Percentiles rank a stretch among this genome's conserved stretches.
These are phyloP conservation scores for Cherax quadricarinatus DNA, from an alignment of 1,140 invertebrate species.

Conservation along the genomic window DNA sequence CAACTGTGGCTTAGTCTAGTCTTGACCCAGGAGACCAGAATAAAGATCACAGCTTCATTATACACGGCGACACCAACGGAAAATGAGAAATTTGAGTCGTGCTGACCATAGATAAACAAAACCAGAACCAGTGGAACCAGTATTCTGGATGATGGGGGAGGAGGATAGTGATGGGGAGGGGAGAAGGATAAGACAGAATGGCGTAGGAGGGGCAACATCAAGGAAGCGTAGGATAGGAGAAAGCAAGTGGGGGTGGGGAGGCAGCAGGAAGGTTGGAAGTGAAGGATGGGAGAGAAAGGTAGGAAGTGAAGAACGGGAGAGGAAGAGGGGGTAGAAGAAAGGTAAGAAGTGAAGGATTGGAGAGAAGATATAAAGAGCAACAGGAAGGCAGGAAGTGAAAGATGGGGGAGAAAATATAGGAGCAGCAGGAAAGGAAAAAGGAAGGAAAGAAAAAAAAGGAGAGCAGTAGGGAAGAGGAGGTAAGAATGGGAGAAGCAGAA, in stretches of 20 bases:
- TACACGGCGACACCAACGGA: neutral
- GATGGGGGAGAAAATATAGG: neutral
- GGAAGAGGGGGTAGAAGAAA: neutral
- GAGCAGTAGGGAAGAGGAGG: neutral
- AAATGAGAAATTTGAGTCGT: constrained; percentile 1
- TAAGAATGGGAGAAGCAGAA: neutral
- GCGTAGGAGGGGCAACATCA: neutral
- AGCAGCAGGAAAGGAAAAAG: neutral
- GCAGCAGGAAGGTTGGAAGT: neutral
- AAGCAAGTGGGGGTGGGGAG: neutral
- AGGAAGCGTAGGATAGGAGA: neutral
- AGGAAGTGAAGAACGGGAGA: neutral
- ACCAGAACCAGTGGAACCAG: neutral
- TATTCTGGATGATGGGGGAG: neutral
- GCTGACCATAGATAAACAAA: neutral
- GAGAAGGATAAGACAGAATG: neutral
- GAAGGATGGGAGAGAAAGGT: neutral
- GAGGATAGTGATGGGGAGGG: neutral
- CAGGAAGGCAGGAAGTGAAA: neutral
- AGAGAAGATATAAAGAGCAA: neutral
- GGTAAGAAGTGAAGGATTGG: neutral
- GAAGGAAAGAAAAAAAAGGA: neutral
- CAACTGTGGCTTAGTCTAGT: neutral
- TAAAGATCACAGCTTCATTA: neutral
- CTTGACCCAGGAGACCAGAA: neutral